Base-by-base conservation (phyloP, 2,888 invertebrate species). In the Acleris literana region DNA sequence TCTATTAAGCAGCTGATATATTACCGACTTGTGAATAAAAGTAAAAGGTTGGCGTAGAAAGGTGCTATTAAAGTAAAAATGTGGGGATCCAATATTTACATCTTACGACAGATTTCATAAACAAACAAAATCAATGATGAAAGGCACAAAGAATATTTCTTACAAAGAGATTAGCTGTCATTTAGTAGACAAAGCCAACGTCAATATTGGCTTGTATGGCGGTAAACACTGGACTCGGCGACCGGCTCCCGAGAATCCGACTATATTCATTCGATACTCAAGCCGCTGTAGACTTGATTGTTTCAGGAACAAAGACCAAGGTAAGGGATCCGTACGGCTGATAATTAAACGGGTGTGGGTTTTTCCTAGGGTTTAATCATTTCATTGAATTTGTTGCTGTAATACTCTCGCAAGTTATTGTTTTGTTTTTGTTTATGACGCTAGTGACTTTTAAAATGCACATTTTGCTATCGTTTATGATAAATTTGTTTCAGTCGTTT, bases 191-290 rank as follows among this genome's bases (percentile, higher is more conserved):
- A 90, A 90, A 84, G 84, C 81, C 80, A 86, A 84, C 88, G 90
- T 88, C 90, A 90, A 90, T 89, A 89, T 88, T 88, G 85, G 87
- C 86, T 84, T 86, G 84, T 84, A 84, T 85, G 81, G 79, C 79
- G 72, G 86, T 85, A 86, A 87, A 88, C 86, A 88, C 76, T 78
- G 77, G 75, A 74, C 81, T 78, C 80, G 76, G 68, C 80, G 82
- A 76, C 72, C 75, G 77, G 76, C 78, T 88, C 86, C 87, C 83
- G 82, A 84, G 88, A 87, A 90, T 84, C 81, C 74, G 75, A 76
- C 77, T 72, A 77, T 76, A 77, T 82, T 54, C 58, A 68, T 65
- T 54, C 77, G 76, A 76, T 78, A 78, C 79, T 77, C 73, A 71
- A 74, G 74, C 74, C 73, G 73, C 78, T 76, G 49, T 59, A 51